phyloP scores from a whole-genome alignment of 2,113 vertebrate species.

The Perognathus longimembris region DNA sequence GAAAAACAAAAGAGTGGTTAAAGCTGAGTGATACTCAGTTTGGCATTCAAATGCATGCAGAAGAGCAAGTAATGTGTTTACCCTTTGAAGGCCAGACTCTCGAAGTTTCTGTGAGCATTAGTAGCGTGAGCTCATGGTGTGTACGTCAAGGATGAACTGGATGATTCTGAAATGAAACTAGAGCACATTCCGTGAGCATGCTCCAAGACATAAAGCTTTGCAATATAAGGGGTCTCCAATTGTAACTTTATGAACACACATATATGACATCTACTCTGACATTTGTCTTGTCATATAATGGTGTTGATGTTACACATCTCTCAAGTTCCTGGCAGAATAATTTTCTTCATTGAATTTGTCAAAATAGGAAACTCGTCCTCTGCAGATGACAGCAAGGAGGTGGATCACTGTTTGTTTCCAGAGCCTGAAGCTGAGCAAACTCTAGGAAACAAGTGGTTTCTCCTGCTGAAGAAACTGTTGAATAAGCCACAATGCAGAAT shows the following conservation, averaged over 20 bases:
- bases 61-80: background rate
- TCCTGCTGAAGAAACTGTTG: constrained; percentile 20
- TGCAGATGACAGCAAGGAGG: constrained; percentile 23
- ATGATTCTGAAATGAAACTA: constrained; percentile 26
- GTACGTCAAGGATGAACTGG: background rate
- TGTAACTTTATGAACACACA: constrained; percentile 44
- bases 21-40: constrained; percentile 3
- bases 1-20: background rate
- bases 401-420: background rate
- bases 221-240: constrained; percentile 29
- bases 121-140: background rate
- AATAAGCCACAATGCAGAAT: background rate
- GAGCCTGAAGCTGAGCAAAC: too few species aligned
- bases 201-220: background rate
- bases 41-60: background rate
- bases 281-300: constrained; percentile 55
- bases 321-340: constrained; percentile 52
- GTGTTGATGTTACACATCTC: constrained; percentile 30
- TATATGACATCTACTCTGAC: constrained; percentile 23
- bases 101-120: background rate
- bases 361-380: constrained; percentile 44
- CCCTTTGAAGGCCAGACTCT: background rate
- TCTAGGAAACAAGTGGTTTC: constrained; percentile 36
- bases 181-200: background rate
- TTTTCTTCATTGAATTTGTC: constrained; percentile 67